phyloP scores from a whole-genome alignment of 1,140 invertebrate genomes.

The Aphelenchoides fujianensis region DNA sequence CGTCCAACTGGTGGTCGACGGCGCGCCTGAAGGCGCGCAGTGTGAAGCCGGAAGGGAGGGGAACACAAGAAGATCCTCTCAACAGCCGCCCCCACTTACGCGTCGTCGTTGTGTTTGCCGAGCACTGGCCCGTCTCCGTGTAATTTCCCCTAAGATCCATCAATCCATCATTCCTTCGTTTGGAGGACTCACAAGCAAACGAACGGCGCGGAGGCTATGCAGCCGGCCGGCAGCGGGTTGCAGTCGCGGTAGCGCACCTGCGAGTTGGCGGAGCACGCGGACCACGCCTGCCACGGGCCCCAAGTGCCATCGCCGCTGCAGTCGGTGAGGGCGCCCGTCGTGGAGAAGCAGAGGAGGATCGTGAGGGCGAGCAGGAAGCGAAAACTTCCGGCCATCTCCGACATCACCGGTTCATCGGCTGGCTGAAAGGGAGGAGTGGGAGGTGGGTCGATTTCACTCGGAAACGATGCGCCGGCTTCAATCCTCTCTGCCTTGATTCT shows the following conservation, averaged over 20 bases:
- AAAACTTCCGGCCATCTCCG: background rate
- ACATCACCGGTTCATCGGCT: no score
- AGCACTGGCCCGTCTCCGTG: background rate
- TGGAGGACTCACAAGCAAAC: slow-evolving; percentile 6
- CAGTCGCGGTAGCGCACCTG: slow-evolving; percentile 4
- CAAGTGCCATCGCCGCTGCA: background rate
- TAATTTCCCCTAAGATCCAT: background rate
- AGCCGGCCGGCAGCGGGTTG: background rate
- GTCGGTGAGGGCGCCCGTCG: background rate
- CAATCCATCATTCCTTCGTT: background rate
- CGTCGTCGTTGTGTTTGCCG: background rate
- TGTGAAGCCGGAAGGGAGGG: no score
- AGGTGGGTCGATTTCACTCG: no score
- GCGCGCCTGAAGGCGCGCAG: background rate
- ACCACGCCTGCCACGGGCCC: background rate
- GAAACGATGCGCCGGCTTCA: no score
- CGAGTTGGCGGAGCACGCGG: background rate
- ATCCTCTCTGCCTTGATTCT: no score
- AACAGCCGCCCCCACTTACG: background rate
- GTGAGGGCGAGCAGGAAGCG: background rate
- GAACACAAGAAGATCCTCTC: background rate
- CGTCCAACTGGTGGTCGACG: background rate
- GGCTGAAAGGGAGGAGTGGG: no score
- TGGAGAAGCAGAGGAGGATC: background rate
- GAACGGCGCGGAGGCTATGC: background rate